phyloP scores from a whole-genome alignment of 2,797 vertebrate genomes.

The Synaphobranchus kaupii region DNA sequence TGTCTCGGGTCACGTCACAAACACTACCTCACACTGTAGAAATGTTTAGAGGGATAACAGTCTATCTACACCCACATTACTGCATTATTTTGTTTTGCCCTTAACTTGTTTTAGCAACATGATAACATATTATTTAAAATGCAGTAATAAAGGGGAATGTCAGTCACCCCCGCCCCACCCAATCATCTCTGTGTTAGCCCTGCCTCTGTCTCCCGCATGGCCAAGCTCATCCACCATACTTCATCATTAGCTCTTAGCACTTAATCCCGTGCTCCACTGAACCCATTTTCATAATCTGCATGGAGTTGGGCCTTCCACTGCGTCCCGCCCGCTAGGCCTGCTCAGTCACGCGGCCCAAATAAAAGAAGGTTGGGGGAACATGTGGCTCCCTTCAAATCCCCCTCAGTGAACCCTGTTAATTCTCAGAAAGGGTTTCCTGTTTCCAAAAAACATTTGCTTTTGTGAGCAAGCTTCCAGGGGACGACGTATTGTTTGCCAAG shows the following conservation, averaged over 20 bases:
- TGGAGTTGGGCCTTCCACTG: slow-evolving; percentile 47
- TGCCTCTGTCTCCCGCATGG: not conserved
- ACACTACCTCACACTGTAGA: not conserved
- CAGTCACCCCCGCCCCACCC: not conserved
- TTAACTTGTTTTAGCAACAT: not conserved
- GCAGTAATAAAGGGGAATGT: not conserved
- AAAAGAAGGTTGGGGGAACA: too few relatives aligned
- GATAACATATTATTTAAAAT: not conserved
- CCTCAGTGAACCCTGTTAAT: not conserved
- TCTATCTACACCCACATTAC: not conserved
- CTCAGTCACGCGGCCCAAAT: not conserved
- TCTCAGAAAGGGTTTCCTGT: not conserved
- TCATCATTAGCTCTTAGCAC: slow-evolving; percentile 81
- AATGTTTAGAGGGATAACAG: not conserved
- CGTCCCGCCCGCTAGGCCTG: not conserved
- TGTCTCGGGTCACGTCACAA: not conserved
- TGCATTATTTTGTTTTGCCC: not conserved
- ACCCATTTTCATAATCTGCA: slow-evolving; percentile 79
- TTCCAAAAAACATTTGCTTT: not conserved
- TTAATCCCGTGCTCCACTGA: slow-evolving; percentile 80
- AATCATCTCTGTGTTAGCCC: not conserved
- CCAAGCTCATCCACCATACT: slow-evolving; percentile 68
- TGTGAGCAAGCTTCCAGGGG: slow-evolving; percentile 27
- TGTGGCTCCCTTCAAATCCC: not conserved
- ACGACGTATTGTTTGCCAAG: slow-evolving; percentile 60